Conservation (phyloP, 2,888 invertebrate genomes). For the Diogma glabrata region DNA sequence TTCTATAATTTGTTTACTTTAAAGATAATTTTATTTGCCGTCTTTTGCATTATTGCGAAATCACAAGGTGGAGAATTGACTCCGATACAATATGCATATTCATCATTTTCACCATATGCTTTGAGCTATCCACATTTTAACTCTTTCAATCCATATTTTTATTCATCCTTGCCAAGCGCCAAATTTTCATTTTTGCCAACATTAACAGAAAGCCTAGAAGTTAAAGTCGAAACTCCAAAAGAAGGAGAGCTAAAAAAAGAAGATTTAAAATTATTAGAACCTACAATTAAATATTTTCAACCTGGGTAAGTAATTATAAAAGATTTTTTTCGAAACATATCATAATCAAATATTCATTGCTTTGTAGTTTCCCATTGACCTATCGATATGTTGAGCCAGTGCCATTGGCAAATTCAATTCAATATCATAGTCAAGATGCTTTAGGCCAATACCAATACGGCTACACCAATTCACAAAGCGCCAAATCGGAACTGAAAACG, state of each 20-base stretch:
- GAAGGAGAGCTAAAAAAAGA: conserved; percentile 1
- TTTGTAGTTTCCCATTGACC: conserved; percentile 14
- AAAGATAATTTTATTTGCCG: too few relatives aligned
- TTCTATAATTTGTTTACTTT: too few relatives aligned
- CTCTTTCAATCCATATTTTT: conserved; percentile 1
- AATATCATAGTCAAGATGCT: conserved; percentile 43
- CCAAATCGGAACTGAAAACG: conserved; percentile 40
- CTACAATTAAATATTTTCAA: conserved; percentile 5
- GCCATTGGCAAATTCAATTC: conserved; percentile 23
- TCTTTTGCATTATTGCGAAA: too few relatives aligned
- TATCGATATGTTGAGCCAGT: conserved; percentile 16
- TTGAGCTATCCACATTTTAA: conserved; percentile 2
- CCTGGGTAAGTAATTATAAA: neutral
- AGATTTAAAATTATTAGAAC: too few relatives aligned
- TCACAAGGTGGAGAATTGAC: too few relatives aligned
- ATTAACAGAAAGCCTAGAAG: too few relatives aligned
- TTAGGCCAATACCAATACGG: conserved; percentile 44
- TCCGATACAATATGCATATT: neutral
- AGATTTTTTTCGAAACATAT: neutral
- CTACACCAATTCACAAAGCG: conserved; percentile 41
- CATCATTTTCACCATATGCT: neutral
- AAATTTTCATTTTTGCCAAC: conserved; percentile 1
- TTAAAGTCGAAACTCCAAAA: neutral
- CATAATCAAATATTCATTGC: neutral
- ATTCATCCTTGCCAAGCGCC: neutral